phyloP scores from a whole-genome alignment of 2,797 vertebrate species.

The Oceanodroma leucorhoa region DNA sequence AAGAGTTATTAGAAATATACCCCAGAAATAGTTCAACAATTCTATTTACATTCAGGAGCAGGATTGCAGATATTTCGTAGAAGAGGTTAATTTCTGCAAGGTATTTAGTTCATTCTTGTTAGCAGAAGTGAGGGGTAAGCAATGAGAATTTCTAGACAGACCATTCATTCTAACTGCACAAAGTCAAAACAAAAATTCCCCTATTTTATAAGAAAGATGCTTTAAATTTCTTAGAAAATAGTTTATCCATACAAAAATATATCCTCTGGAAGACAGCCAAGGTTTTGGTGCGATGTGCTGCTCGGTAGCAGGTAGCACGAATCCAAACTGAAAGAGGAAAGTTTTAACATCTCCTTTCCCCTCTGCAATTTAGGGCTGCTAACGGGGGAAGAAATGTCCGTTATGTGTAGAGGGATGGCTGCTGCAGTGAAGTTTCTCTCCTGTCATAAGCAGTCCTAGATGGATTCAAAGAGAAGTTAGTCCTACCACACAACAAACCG shows the following conservation, averaged over 20 bases:
- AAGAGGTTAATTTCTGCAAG: background rate
- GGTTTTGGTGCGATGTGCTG: background rate
- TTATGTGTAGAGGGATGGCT: background rate
- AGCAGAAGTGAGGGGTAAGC: background rate
- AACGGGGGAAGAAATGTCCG: background rate
- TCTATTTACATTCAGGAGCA: background rate
- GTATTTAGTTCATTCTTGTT: background rate
- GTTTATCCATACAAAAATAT: background rate
- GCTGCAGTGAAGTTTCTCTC: background rate
- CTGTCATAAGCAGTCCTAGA: background rate
- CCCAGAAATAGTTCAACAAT: background rate
- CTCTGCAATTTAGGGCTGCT: background rate
- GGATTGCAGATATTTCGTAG: background rate
- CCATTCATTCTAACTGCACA: background rate
- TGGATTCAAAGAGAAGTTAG: constrained; percentile 1
- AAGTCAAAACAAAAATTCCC: background rate
- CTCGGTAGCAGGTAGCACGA: background rate
- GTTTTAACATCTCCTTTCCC: background rate
- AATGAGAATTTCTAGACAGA: background rate
- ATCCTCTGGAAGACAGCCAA: background rate
- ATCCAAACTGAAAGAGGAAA: background rate
- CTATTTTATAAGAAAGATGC: background rate
- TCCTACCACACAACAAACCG: background rate
- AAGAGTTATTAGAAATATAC: background rate
- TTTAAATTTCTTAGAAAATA: background rate